Base-by-base conservation (phyloP, 2,888 invertebrate genomes). In the Aphidius colemani region DNA sequence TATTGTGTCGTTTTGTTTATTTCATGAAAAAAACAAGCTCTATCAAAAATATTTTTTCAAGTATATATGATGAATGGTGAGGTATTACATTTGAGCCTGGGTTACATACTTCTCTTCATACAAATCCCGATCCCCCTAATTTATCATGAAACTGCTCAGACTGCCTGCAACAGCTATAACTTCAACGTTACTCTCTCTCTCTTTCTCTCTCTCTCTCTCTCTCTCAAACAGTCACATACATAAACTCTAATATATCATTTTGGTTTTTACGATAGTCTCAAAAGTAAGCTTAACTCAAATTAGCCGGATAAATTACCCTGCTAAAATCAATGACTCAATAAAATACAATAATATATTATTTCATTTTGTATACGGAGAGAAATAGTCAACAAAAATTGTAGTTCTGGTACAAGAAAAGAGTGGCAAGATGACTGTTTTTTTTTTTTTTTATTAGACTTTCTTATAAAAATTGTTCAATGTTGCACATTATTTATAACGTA, bases 31-130 rank as follows among this genome's bases (percentile, higher is more conserved):
- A 30, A 2, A 30, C 30, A 30, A 5, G 30, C 3, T 3, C 0
- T 30, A 30, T 30, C 4, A 30, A 30, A 30, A 30, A 43, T 49
- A 30, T 48, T 61, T 43, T n/a, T 13, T 45, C 46, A 48, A 61
- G 67, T 67, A 69, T 69, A 67, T 72, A 80, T 82, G 81, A 81
- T 82, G 77, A 80, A 81, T 82, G 75, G 72, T 72, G 55, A 51
- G 71, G 77, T 71, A 80, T 76, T 76, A 78, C 72, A 71, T 72
- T 75, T 78, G 74, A 81, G 77, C 76, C 76, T 60, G 78, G 74
- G 80, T 79, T 81, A 81, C 80, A 81, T 78, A 79, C 80, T 80
- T 76, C 72, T 71, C 72, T 79, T 78, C 77, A 79, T 81, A 80
- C 77, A 77, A 63, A 72, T 69, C 69, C 65, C 63, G 59, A 65